Conservation (phyloP, 2,888 invertebrate genomes). For the Iselma pallidipennis region DNA sequence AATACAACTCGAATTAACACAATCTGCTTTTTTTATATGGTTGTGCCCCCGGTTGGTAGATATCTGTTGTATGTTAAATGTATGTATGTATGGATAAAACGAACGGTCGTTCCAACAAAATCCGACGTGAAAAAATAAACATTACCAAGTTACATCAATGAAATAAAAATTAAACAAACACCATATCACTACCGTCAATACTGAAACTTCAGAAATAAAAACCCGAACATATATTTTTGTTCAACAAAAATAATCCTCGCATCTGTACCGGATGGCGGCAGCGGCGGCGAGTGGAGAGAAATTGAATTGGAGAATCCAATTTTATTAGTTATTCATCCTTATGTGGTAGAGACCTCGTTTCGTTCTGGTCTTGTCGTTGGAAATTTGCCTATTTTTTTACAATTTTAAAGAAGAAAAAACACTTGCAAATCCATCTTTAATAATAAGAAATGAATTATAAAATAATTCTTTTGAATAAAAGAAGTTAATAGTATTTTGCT, state of each 20-base stretch:
- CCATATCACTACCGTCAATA: background rate
- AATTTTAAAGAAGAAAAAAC: too few species aligned
- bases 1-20: slow-evolving; percentile 1
- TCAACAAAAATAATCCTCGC: slow-evolving; percentile 22
- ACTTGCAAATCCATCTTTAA: too few species aligned
- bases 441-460: too few species aligned
- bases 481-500: too few species aligned
- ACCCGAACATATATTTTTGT: slow-evolving; percentile 8
- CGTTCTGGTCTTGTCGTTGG: too few species aligned
- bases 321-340: too few species aligned
- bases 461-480: too few species aligned
- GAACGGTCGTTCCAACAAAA: background rate
- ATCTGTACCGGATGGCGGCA: background rate
- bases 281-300: too few species aligned
- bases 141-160: slow-evolving; percentile 7
- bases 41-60: background rate
- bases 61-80: background rate
- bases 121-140: background rate
- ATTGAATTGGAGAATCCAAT: background rate
- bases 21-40: slow-evolving; percentile 1
- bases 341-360: too few species aligned
- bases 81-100: background rate
- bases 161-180: slow-evolving; percentile 9
- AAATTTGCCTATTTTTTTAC: too few species aligned
- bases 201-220: slow-evolving; percentile 3